phyloP scores from a whole-genome alignment of 2,797 vertebrate species.

The Pelodytes ibericus region DNA sequence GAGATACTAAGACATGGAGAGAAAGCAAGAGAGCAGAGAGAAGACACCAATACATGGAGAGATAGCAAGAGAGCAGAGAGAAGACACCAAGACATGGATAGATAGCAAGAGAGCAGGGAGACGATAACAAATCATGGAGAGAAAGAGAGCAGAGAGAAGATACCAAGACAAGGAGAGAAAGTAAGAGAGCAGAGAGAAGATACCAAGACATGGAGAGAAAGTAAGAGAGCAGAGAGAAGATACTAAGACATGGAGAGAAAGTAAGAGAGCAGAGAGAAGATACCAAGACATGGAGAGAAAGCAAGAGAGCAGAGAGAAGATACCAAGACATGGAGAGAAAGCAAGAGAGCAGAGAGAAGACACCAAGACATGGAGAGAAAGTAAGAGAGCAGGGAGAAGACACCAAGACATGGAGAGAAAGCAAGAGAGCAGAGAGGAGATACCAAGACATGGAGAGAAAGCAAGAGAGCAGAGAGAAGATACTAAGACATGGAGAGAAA shows the following conservation, averaged over 20 bases:
- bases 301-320: too few relatives aligned
- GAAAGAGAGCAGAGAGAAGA: not conserved
- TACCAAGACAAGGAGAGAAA: not conserved
- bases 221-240: not conserved
- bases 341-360: too few relatives aligned
- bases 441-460: too few relatives aligned
- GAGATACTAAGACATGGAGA: not conserved
- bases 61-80: not conserved
- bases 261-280: too few relatives aligned
- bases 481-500: too few relatives aligned
- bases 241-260: not conserved
- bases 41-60: not conserved
- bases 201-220: not conserved
- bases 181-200: not conserved
- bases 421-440: too few relatives aligned
- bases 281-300: too few relatives aligned
- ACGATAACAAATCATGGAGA: not conserved
- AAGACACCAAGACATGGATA: slow-evolving; percentile 41
- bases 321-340: too few relatives aligned
- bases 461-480: too few relatives aligned
- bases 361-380: too few relatives aligned
- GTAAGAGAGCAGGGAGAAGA: too few relatives aligned
- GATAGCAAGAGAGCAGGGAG: not conserved
- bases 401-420: too few relatives aligned
- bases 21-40: not conserved